Conservation (phyloP, 2,888 invertebrate species). For the Ectobius pallidus region DNA sequence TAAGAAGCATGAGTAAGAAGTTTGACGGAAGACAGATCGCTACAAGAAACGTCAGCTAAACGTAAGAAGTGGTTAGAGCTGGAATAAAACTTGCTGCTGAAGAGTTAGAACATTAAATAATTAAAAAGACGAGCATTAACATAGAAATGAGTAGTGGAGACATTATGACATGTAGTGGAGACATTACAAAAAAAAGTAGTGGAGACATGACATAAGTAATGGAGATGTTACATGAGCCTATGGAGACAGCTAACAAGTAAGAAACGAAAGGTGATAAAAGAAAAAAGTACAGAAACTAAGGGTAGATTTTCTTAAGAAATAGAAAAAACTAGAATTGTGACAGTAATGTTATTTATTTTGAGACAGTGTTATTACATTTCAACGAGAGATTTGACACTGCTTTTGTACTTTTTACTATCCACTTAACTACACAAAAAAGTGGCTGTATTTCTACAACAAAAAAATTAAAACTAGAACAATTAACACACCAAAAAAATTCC, state of each 20-base stretch:
- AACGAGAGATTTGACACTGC: slow-evolving; percentile 14
- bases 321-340: slow-evolving; percentile 15
- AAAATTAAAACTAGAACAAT: neutral
- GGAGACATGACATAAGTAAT: neutral
- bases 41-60: slow-evolving; percentile 29
- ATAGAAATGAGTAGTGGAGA: no score
- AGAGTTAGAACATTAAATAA: neutral
- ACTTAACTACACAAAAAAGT: slow-evolving; percentile 19
- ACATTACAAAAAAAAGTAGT: neutral
- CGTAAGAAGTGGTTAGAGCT: slow-evolving; percentile 1
- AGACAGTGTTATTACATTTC: slow-evolving; percentile 14
- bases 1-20: slow-evolving; percentile 23
- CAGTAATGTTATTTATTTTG: slow-evolving; percentile 16
- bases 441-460: slow-evolving; percentile 5
- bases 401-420: neutral
- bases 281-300: neutral
- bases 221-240: neutral
- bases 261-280: neutral
- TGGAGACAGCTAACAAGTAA: neutral
- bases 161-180: no score
- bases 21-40: slow-evolving; percentile 38
- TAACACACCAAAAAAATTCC: slow-evolving; percentile 10
- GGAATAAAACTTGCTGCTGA: neutral
- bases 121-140: no score
- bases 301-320: slow-evolving; percentile 1